Percentiles rank a stretch among this genome's conserved stretches.
Conservation (phyloP, 2,888 invertebrate species). For the Drosophila borborema region DNA sequence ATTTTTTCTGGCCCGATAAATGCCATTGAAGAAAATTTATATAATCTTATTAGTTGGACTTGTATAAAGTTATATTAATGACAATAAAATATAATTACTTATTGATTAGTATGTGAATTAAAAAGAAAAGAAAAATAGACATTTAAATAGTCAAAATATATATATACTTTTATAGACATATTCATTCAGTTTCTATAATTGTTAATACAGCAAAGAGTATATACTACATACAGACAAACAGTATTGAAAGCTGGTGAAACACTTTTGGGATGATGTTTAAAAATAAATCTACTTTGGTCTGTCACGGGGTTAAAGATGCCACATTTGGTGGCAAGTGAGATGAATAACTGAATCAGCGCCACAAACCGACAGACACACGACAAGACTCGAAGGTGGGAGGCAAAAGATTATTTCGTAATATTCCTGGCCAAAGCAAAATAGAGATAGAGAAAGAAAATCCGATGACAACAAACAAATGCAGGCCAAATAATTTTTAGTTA, state of each 20-base stretch:
- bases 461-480: constrained; percentile 66
- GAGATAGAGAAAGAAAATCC: constrained; percentile 35
- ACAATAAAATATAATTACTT: not conserved
- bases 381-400: constrained; percentile 49
- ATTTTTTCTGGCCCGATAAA: constrained; percentile 9
- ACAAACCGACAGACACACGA: constrained; percentile 2
- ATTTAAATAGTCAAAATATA: too few relatives aligned
- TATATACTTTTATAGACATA: too few relatives aligned
- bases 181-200: too few relatives aligned
- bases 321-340: constrained; percentile 33
- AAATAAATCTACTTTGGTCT: constrained; percentile 49
- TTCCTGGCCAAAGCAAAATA: constrained; percentile 34
- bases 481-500: constrained; percentile 56
- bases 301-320: constrained; percentile 47
- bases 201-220: not conserved
- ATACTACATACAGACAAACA: not conserved
- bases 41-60: not conserved
- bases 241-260: constrained; percentile 6
- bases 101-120: not conserved
- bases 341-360: constrained; percentile 20
- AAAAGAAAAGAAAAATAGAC: too few relatives aligned
- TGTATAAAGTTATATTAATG: too few relatives aligned
- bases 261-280: constrained; percentile 9
- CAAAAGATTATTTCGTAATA: constrained; percentile 67
- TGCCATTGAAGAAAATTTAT: constrained; percentile 11